Base-by-base conservation (phyloP, 1,140 invertebrate genomes). In the Drosophila novamexicana region DNA sequence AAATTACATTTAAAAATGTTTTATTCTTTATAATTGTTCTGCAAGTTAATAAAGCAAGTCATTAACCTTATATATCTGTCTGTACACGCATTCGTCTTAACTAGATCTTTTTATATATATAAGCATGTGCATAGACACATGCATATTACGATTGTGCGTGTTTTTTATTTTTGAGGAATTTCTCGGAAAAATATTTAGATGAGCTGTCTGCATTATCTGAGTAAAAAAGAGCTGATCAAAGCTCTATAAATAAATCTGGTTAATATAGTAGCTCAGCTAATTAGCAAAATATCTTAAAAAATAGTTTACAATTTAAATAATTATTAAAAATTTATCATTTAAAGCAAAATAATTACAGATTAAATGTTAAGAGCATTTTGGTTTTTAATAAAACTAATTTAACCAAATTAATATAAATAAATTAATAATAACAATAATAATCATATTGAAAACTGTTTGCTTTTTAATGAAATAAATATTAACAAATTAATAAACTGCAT, bases 21-120 rank as follows among this genome's bases (percentile, higher is more conserved):
- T 58, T n/a, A 58, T 22, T 34, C 47, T 39, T 29, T 10, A 37
- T 12, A 49, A 62, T 62, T 57, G 39, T 50, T 50, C 10, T 7
- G 22, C 45, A 47, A 62, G 44, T 7, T 63, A 39, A 56, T 32
- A 36, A 34, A 32, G 58, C 39, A 34, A 59, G 70, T 54, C 40
- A 53, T 61, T 68, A 56, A 67, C 64, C 67, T 34, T 16, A 36
- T 29, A 37, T 22, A 14, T 40, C 57, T 34, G 32, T 18, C 34
- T 14, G 29, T 14, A 36, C 2, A 50, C 10, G 22, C n/a, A 16
- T 32, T 36, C n/a, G 37, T 39, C 22, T 39, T 12, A 14, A 52
- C 49, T 52, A n/a, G 10, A 29, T 29, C 3, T 29, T 29, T n/a
- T 12, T n/a, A 52, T 32, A 6, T 16, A 34, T 36, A 52, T 10